Evolutionary conservation across 2,888 invertebrate genomes (phyloP).

Genomic region (Taphrorychus bicolor): DNA sequence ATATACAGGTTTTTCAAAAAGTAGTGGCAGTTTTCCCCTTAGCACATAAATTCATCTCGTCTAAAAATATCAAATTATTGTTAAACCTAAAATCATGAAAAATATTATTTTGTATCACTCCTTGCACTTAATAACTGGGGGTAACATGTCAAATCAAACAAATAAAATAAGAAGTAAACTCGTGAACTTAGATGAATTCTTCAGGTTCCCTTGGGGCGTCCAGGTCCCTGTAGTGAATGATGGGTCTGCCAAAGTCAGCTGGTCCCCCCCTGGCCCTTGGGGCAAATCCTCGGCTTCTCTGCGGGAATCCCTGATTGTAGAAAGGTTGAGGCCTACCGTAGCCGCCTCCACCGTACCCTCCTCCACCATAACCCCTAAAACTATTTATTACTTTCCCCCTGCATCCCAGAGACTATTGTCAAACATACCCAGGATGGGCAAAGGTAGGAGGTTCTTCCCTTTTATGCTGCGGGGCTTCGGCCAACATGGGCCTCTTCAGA

Average conservation of each 20-base stretch:
- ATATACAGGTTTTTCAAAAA: no score
- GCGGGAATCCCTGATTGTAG: conserved; percentile 61
- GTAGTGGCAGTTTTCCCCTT: no score
- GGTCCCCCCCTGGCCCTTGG: conserved; percentile 63
- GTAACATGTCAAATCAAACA: no score
- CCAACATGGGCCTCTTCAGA: conserved; percentile 91
- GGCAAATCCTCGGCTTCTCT: conserved; percentile 54
- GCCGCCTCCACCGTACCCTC: conserved; percentile 47
- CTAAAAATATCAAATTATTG: background rate
- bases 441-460: conserved; percentile 61
- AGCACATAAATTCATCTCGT: no score
- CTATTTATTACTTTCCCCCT: background rate
- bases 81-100: background rate
- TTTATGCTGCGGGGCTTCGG: conserved; percentile 74
- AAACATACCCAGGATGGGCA: conserved; percentile 51
- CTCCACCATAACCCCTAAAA: conserved; percentile 20
- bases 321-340: conserved; percentile 62
- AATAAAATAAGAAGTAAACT: background rate
- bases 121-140: no score
- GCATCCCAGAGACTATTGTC: no score
- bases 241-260: conserved; percentile 79
- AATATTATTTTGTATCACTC: background rate
- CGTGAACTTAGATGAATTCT: conserved; percentile 73
- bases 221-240: conserved; percentile 92
- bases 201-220: conserved; percentile 92